These are phyloP conservation scores for Rafetus swinhoei DNA, from an alignment of 2,113 vertebrate species.

Conservation along the genomic window DNA sequence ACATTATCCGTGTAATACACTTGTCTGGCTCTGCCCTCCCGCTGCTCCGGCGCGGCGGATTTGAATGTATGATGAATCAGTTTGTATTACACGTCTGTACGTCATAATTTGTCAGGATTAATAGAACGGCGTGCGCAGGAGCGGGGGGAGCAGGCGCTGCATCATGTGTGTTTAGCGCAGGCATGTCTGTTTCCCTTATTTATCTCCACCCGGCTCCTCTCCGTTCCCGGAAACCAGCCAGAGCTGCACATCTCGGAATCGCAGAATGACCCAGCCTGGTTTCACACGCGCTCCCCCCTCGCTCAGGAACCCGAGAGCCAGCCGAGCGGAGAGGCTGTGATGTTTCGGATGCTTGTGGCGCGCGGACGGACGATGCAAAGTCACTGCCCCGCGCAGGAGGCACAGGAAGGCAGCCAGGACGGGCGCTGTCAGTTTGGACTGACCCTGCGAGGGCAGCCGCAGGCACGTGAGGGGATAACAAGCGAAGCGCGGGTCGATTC, in stretches of 20 bases:
- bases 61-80: conserved; percentile 88
- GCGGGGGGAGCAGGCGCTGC: conserved; percentile 29
- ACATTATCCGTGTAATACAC: conserved; percentile 90
- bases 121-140: conserved; percentile 75
- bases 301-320: fast-evolving
- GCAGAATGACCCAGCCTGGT: not conserved
- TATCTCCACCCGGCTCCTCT: conserved; percentile 48
- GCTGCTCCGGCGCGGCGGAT: conserved; percentile 79
- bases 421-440: not conserved
- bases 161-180: conserved; percentile 72
- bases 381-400: fast-evolving
- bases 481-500: not conserved
- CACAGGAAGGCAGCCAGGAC: fast-evolving
- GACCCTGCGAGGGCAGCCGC: not conserved
- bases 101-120: conserved; percentile 89
- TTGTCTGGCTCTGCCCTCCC: conserved; percentile 84
- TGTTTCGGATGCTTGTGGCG: not conserved
- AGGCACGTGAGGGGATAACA: not conserved
- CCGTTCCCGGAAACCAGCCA: conserved; percentile 69
- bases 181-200: conserved; percentile 74
- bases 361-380: fast-evolving
- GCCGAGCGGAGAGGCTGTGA: not conserved
- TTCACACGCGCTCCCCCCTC: fast-evolving
- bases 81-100: conserved; percentile 86
- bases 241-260: conserved; percentile 57